These are phyloP conservation scores for Rhinolophus sinicus DNA, from an alignment of 2,113 vertebrate genomes.

Conservation along the genomic window DNA sequence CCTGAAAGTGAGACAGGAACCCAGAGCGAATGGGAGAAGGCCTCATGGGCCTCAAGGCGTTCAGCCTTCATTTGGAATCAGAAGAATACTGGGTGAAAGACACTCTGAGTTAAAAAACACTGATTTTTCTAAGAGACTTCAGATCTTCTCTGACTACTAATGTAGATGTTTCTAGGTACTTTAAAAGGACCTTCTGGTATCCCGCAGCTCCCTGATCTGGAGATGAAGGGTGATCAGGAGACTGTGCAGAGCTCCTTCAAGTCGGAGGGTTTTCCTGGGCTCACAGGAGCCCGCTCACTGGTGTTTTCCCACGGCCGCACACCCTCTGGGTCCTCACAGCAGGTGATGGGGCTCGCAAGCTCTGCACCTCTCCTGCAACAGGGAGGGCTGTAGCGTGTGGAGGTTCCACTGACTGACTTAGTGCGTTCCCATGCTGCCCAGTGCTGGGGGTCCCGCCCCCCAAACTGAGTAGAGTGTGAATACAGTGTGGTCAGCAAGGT, in stretches of 20 bases:
- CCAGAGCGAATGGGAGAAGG: rapidly evolving
- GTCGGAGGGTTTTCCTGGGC: not conserved
- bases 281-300: not conserved
- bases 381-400: rapidly evolving
- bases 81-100: not conserved
- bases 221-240: rapidly evolving
- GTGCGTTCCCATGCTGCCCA: rapidly evolving
- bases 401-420: too few relatives aligned
- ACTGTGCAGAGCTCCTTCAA: too few relatives aligned
- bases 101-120: not conserved
- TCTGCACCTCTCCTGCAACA: not conserved
- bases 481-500: not conserved
- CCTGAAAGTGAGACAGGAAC: not conserved
- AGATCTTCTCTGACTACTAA: not conserved
- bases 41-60: too few relatives aligned
- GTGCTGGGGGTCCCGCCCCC: not conserved
- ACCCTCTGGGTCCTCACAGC: not conserved
- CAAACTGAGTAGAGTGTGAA: not conserved
- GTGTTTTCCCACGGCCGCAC: not conserved
- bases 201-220: not conserved
- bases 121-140: not conserved
- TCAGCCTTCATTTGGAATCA: not conserved
- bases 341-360: rapidly evolving
- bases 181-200: not conserved
- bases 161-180: not conserved